Conservation (phyloP, 1,140 invertebrate genomes). For the Drosophila chauvacae region DNA sequence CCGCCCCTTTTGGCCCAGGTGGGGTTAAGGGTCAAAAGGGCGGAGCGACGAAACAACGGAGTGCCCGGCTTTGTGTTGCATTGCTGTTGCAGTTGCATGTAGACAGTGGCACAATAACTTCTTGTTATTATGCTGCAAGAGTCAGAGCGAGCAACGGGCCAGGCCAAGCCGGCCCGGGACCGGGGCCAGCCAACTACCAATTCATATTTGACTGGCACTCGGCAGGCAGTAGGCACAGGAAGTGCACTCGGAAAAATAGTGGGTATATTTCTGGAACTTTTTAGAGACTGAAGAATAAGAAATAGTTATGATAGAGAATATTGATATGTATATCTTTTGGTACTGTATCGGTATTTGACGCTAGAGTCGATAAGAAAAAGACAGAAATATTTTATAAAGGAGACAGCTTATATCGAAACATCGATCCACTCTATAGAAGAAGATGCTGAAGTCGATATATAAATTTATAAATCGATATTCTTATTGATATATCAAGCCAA, state of each 20-base stretch:
- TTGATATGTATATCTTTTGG: too few species aligned
- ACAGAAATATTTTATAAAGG: too few species aligned
- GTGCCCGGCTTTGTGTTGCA: conserved; percentile 34
- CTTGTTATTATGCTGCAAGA: conserved; percentile 76
- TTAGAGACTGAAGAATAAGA: background rate
- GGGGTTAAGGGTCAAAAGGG: conserved; percentile 6
- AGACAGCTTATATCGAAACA: too few species aligned
- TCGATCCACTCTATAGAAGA: too few species aligned
- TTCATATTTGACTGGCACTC: conserved; percentile 81
- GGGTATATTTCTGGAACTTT: background rate
- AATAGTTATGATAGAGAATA: background rate
- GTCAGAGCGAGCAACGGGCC: conserved; percentile 27
- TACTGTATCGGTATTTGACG: too few species aligned
- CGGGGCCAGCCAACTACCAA: conserved; percentile 52
- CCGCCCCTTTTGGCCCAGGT: background rate
- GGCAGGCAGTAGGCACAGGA: conserved; percentile 60
- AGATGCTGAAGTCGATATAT: too few species aligned
- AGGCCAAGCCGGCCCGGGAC: conserved; percentile 11
- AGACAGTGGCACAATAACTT: conserved; percentile 68
- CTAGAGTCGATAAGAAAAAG: too few species aligned
- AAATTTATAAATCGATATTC: too few species aligned
- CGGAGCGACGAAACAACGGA: conserved; percentile 1
- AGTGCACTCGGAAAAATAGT: conserved; percentile 3
- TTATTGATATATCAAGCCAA: too few species aligned
- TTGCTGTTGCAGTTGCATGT: conserved; percentile 67